Evolutionary conservation across 2,888 invertebrate genomes (phyloP), one percentile per base, ranked within the genome.

Genomic region (Apodemia duryi): DNA sequence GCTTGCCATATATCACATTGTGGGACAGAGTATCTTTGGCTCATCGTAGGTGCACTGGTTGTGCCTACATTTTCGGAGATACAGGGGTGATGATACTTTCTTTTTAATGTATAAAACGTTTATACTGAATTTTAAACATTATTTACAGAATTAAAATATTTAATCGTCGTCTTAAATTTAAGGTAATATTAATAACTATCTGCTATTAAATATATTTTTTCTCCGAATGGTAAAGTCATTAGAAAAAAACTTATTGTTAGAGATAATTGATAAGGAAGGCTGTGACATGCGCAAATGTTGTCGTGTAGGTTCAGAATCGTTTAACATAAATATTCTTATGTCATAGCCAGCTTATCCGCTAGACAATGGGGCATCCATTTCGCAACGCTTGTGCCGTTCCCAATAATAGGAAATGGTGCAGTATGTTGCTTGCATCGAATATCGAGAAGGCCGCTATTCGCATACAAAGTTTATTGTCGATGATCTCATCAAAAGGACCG

Each of bases 401-500:
- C 80, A 80, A 86, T 87, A 84, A 88, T 90, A 89, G 91, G 89
- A 91, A 90, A 87, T 86, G 85, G 87, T 90, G 84, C 89, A 89
- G 83, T 79, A 76, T 81, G 81, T 74, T 84, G 82, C 84, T 83
- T 81, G 87, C 84, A 83, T 82, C 82, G 83, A 83, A 82, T 85
- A 86, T 87, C 80, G 85, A 85, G 84, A 85, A 86, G 87, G 88
- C 82, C 86, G 85, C 80, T 78, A 80, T 79, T 79, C 78, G 90
- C 88, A 91, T 91, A 89, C 90, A 87, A 87, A 90, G 87, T 87
- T 83, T 82, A 84, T 80, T 72, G 73, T 74, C 81, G 83, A 80
- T 91, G 91, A 91, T 89, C 85, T 91, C 91, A 91, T 92, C 86
- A 93, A 92, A 87, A 84, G 85, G 81, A 84, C 92, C 90, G 91